Percentiles rank a stretch among this genome's conserved stretches.
Evolutionary conservation across 23 tunicate species (phyloP).

Genomic region (Trididemnum miniatum): DNA sequence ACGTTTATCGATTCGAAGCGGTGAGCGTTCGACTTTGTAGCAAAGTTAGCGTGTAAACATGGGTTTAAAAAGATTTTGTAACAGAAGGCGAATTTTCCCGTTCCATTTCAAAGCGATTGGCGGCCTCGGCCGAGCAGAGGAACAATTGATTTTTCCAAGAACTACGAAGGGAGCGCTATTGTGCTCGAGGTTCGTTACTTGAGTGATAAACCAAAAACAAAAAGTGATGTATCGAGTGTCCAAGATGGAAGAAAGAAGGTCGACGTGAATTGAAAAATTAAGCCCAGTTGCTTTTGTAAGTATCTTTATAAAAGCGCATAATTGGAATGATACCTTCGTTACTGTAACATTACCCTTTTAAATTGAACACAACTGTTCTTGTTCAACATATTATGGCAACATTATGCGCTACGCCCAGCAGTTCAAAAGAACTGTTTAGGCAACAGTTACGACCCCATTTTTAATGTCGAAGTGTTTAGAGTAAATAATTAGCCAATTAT

Average conservation of each 20-base stretch:
- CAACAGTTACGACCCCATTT: neutral
- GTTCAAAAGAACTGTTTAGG: constrained; percentile 24
- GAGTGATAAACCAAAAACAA: neutral
- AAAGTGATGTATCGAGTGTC: constrained; percentile 22
- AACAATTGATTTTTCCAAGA: neutral
- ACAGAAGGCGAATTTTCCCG: neutral
- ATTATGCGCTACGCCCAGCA: constrained; percentile 24
- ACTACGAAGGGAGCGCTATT: neutral
- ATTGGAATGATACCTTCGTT: constrained; percentile 18
- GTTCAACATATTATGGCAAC: constrained; percentile 36
- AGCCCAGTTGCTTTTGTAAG: neutral
- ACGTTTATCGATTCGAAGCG: no score
- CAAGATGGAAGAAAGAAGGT: neutral
- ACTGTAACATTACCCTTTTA: constrained; percentile 21
- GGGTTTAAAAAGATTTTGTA: neutral
- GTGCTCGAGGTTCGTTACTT: constrained; percentile 20
- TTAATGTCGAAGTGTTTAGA: no score
- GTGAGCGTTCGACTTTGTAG: no score
- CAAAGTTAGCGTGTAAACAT: neutral
- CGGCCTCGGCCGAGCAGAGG: neutral
- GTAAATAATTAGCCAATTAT: no score
- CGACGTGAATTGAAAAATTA: constrained; percentile 2
- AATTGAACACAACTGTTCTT: constrained; percentile 2
- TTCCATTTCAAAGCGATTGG: neutral
- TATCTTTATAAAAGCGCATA: neutral